phyloP scores from a whole-genome alignment of 1,140 invertebrate genomes.

The Eriocheir sinensis region DNA sequence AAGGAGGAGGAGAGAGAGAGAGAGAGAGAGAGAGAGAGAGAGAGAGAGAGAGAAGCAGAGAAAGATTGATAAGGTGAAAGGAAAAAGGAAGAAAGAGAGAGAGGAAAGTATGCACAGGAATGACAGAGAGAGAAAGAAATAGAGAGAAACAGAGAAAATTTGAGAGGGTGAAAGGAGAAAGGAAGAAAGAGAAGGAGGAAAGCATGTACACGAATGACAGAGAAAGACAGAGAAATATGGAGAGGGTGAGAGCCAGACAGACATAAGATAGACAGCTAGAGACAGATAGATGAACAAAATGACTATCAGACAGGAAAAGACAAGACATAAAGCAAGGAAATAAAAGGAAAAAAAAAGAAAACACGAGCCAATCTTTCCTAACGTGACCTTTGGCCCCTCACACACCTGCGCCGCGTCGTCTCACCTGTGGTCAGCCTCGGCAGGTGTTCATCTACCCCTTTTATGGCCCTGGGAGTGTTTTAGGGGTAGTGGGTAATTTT shows the following conservation, averaged over 20 bases:
- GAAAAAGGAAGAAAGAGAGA: neutral
- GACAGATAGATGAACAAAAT: no score
- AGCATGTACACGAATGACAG: neutral
- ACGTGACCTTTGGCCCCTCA: neutral
- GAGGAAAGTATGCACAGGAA: neutral
- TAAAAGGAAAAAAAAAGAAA: neutral
- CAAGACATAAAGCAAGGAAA: no score
- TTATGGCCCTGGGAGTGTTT: neutral
- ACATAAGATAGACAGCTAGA: neutral
- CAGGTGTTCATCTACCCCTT: slow-evolving; percentile 6
- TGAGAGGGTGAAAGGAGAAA: neutral
- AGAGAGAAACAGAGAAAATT: neutral
- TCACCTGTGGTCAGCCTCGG: neutral
- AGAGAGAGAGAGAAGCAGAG: neutral
- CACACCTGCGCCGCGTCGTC: neutral
- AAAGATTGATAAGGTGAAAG: neutral
- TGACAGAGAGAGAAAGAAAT: neutral
- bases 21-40: neutral
- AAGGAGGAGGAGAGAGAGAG: neutral
- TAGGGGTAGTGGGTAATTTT: neutral
- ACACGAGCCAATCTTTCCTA: neutral
- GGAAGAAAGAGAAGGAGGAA: neutral
- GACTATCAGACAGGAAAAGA: no score
- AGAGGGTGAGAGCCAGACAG: neutral
- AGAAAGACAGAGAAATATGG: neutral